Evolutionary conservation across 2,113 vertebrate genomes (phyloP).

Genomic region (Hiodon alosoides): DNA sequence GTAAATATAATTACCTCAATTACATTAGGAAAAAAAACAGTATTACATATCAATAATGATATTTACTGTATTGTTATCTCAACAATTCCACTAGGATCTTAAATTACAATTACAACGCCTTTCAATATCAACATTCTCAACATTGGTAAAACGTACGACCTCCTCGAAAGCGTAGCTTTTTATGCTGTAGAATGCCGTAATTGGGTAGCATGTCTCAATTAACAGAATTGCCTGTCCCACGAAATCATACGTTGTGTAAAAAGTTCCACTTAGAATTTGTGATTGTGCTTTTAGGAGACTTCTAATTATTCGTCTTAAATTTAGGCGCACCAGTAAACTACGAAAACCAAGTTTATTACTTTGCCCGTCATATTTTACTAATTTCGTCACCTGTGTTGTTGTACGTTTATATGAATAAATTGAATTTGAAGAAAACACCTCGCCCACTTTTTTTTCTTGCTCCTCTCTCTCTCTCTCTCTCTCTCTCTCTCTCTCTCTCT

Average conservation of each 20-base stretch:
- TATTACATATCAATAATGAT: too few relatives aligned
- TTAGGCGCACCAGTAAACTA: background rate
- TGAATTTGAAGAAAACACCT: slow-evolving; percentile 1
- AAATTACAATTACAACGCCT: too few relatives aligned
- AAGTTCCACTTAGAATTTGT: slow-evolving; percentile 7
- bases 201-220: background rate
- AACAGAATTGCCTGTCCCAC: background rate
- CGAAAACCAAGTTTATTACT: background rate
- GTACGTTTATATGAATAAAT: slow-evolving; percentile 1
- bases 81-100: too few relatives aligned
- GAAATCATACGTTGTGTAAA: slow-evolving; percentile 1
- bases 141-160: too few relatives aligned
- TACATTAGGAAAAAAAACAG: too few relatives aligned
- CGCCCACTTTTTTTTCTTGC: background rate
- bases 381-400: background rate
- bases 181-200: too few relatives aligned
- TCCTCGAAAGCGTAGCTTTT: too few relatives aligned
- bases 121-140: too few relatives aligned
- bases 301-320: background rate
- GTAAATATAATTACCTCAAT: too few relatives aligned
- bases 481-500: slow-evolving; percentile 5
- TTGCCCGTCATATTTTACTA: background rate
- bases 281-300: background rate
- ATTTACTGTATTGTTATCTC: too few relatives aligned
- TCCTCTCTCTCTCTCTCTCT: background rate